These are phyloP conservation scores for Ectropis crepuscularia DNA, from an alignment of 2,888 invertebrate species.

Conservation along the genomic window DNA sequence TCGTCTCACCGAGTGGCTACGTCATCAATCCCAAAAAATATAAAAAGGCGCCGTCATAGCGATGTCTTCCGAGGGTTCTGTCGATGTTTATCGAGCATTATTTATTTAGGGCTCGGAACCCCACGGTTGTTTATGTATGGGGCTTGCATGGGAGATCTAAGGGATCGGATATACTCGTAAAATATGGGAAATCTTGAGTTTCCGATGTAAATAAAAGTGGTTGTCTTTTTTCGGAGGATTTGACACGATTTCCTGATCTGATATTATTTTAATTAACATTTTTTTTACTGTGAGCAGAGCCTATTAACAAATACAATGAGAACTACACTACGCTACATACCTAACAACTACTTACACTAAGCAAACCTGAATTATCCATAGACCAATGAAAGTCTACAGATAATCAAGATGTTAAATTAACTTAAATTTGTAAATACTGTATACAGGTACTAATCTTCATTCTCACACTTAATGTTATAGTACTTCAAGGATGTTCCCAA, in stretches of 20 bases:
- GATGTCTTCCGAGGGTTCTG: constrained; percentile 39
- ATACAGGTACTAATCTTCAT: too few species aligned
- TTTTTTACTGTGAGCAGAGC: too few species aligned
- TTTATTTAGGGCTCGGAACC: constrained; percentile 40
- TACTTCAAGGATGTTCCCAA: too few species aligned
- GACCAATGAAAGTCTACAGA: too few species aligned
- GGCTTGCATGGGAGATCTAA: constrained; percentile 20
- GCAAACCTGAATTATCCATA: too few species aligned
- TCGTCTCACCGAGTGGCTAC: not conserved
- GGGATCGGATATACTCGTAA: constrained; percentile 22
- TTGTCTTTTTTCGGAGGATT: constrained; percentile 12
- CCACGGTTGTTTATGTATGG: constrained; percentile 41
- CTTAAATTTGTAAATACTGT: too few species aligned
- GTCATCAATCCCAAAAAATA: constrained; percentile 11
- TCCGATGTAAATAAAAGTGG: constrained; percentile 15
- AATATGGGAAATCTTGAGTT: constrained; percentile 27
- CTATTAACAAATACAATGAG: too few species aligned
- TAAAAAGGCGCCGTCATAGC: constrained; percentile 30
- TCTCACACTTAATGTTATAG: too few species aligned
- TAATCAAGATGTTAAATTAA: too few species aligned
- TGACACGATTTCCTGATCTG: not conserved
- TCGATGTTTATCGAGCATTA: constrained; percentile 42
- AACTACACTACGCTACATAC: too few species aligned
- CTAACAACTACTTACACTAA: too few species aligned
- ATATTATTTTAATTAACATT: too few species aligned